Percentiles rank a stretch among this genome's conserved stretches.
Evolutionary conservation across 2,113 vertebrate species (phyloP).

Genomic region (Mustelus asterias): DNA sequence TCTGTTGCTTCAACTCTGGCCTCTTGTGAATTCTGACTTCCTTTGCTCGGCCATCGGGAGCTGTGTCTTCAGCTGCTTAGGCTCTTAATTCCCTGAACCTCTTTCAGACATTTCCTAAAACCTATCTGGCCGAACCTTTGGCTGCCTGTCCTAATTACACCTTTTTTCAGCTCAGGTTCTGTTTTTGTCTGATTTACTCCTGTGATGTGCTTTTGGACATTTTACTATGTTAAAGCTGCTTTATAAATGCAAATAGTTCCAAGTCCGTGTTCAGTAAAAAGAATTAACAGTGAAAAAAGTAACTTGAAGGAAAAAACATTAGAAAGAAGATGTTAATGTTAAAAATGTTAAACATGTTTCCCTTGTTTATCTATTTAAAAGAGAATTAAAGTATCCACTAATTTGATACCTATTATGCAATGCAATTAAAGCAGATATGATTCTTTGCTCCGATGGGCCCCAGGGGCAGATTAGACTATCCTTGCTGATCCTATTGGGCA

Average conservation of each 20-base stretch:
- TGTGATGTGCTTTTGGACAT: background rate
- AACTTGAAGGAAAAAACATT: background rate
- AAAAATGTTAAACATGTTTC: background rate
- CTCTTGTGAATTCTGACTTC: background rate
- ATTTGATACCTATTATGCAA: background rate
- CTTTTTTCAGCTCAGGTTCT: background rate
- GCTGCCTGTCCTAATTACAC: background rate
- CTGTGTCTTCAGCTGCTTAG: background rate
- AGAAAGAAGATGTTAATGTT: background rate
- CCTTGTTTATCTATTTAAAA: background rate
- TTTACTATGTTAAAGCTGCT: background rate
- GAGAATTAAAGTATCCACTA: background rate
- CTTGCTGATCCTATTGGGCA: background rate
- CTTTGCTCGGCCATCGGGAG: background rate
- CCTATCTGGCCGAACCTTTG: background rate
- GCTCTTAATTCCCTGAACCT: background rate
- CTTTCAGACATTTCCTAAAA: background rate
- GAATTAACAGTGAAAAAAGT: background rate
- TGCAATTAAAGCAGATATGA: background rate
- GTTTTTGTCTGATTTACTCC: background rate
- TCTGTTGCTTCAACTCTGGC: background rate
- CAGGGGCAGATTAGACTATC: background rate
- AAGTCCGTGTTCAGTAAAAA: background rate
- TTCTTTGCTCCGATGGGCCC: background rate
- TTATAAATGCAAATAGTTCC: background rate